phyloP scores from a whole-genome alignment of 2,888 invertebrate species.

The Dione vanillae region DNA sequence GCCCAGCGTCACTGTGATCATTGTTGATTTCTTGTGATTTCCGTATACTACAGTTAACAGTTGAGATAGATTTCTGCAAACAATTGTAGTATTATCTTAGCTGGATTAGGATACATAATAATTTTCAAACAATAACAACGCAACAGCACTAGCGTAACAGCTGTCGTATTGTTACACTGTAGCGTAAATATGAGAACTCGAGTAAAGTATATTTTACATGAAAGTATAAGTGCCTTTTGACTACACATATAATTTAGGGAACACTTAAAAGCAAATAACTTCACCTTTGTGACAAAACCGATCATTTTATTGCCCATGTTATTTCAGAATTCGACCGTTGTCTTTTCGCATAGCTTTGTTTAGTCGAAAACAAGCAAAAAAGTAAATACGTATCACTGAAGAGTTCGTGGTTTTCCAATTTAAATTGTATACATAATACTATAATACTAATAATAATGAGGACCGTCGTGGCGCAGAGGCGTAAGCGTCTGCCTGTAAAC shows the following conservation, averaged over 20 bases:
- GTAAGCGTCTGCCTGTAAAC: too few relatives aligned
- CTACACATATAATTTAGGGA: not conserved
- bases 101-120: too few relatives aligned
- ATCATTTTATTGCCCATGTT: slow-evolving; percentile 11
- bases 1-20: too few relatives aligned
- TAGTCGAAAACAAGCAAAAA: slow-evolving; percentile 2
- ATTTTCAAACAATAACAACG: too few relatives aligned
- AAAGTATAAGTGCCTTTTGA: not conserved
- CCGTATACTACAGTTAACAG: too few relatives aligned
- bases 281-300: slow-evolving; percentile 1
- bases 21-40: too few relatives aligned
- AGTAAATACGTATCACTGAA: slow-evolving; percentile 7
- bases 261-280: slow-evolving; percentile 1
- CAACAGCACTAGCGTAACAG: not conserved
- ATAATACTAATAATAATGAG: too few relatives aligned
- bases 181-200: not conserved
- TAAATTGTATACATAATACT: not conserved
- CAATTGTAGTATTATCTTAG: too few relatives aligned
- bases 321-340: not conserved
- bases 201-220: not conserved
- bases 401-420: not conserved
- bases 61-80: too few relatives aligned
- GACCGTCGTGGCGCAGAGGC: too few relatives aligned
- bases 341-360: slow-evolving; percentile 7
- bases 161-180: not conserved